phyloP scores from a whole-genome alignment of 1,140 invertebrate genomes.

The Hermatobates lingyangjiaoensis region DNA sequence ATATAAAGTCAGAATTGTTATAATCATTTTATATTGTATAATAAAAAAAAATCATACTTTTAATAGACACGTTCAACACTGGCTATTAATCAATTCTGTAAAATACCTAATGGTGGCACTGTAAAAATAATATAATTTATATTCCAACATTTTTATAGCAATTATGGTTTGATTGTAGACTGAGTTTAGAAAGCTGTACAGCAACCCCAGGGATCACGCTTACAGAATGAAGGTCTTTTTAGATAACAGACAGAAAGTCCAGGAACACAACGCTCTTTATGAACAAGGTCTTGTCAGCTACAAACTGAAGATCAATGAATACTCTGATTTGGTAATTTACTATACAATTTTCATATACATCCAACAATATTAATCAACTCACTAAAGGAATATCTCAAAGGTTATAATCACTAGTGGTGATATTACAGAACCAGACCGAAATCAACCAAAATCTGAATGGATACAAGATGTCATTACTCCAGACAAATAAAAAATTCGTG shows the following conservation, averaged over 20 bases:
- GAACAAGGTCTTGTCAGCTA: conserved; percentile 4
- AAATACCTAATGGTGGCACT: too few relatives aligned
- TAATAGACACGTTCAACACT: too few relatives aligned
- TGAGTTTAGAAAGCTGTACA: too few relatives aligned
- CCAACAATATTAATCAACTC: background rate
- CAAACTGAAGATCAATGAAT: conserved; percentile 9
- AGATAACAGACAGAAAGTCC: conserved; percentile 6
- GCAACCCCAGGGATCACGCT: too few relatives aligned
- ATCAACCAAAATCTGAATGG: background rate
- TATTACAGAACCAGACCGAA: background rate
- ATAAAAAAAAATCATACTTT: too few relatives aligned
- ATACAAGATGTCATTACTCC: conserved; percentile 5
- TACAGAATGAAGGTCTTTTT: conserved; percentile 11
- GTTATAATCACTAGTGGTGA: background rate
- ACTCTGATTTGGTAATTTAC: conserved; percentile 7
- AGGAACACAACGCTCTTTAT: conserved; percentile 3
- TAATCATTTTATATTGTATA: too few relatives aligned
- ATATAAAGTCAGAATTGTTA: too few relatives aligned
- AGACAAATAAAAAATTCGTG: conserved; percentile 13
- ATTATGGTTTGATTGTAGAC: too few relatives aligned
- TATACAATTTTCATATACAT: background rate
- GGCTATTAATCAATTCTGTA: too few relatives aligned
- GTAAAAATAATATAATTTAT: too few relatives aligned
- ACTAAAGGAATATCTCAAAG: background rate
- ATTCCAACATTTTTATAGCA: too few relatives aligned